Conservation (phyloP, 2,113 vertebrate genomes). For the Charadrius vociferus region DNA sequence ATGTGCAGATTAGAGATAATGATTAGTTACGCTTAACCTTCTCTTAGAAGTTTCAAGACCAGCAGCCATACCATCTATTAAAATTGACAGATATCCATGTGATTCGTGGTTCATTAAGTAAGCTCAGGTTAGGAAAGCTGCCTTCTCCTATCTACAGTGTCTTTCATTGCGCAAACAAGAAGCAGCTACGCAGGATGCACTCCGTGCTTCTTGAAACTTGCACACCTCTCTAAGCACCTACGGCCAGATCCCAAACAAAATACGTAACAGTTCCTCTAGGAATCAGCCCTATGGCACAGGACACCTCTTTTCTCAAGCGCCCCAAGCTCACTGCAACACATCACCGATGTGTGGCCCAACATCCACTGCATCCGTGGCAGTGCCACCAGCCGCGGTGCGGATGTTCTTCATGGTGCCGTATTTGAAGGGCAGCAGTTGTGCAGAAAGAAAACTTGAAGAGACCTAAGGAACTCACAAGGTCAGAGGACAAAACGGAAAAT, state of each 20-base stretch:
- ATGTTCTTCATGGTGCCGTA: neutral
- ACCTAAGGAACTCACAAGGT: neutral
- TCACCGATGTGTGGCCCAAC: rapidly evolving
- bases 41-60: neutral
- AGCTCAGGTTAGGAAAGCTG: neutral
- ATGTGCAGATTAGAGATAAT: neutral
- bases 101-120: neutral
- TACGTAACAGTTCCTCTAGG: neutral
- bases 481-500: neutral
- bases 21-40: neutral
- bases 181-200: neutral
- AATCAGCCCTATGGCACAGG: neutral
- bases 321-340: neutral
- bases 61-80: neutral
- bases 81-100: neutral
- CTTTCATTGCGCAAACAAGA: neutral
- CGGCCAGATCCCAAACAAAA: neutral
- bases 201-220: neutral
- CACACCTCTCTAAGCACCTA: neutral
- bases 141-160: neutral
- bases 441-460: neutral
- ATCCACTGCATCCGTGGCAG: neutral
- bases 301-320: neutral
- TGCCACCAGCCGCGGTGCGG: rapidly evolving
- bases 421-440: neutral